These are phyloP conservation scores for Hypselothyrea guttata DNA, from an alignment of 2,888 invertebrate genomes.

Conservation along the genomic window DNA sequence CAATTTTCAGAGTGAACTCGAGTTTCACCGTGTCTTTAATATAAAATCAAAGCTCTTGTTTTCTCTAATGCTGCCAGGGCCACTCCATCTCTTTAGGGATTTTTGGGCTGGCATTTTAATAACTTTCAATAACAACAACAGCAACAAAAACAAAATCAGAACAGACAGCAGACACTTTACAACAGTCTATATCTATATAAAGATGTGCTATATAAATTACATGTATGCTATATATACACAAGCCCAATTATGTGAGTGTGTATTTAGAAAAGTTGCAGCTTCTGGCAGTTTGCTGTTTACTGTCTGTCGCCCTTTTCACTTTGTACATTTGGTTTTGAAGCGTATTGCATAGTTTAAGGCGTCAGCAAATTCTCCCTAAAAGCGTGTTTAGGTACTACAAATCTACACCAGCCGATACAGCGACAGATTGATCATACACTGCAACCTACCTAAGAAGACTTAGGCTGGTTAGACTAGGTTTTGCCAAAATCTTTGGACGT, in stretches of 20 bases:
- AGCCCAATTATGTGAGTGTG: background rate
- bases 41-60: slow-evolving; percentile 61
- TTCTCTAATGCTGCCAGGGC: background rate
- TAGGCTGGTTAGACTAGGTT: too few relatives aligned
- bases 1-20: slow-evolving; percentile 30
- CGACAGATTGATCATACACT: too few relatives aligned
- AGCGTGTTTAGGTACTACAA: background rate
- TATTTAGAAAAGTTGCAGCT: background rate
- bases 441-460: too few relatives aligned
- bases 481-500: too few relatives aligned
- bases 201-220: background rate
- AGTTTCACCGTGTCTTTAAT: slow-evolving; percentile 54
- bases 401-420: too few relatives aligned
- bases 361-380: background rate
- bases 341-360: slow-evolving; percentile 59
- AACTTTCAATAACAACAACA: too few relatives aligned
- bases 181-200: slow-evolving; percentile 6
- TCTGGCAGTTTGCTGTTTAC: slow-evolving; percentile 22
- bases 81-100: background rate
- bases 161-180: slow-evolving; percentile 28
- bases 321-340: slow-evolving; percentile 15
- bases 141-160: slow-evolving; percentile 29
- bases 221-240: background rate
- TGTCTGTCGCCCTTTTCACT: slow-evolving; percentile 26
- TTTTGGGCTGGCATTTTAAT: slow-evolving; percentile 27